Base-by-base conservation (phyloP, 2,113 vertebrate species). In the Neodontobutis hainanensis region DNA sequence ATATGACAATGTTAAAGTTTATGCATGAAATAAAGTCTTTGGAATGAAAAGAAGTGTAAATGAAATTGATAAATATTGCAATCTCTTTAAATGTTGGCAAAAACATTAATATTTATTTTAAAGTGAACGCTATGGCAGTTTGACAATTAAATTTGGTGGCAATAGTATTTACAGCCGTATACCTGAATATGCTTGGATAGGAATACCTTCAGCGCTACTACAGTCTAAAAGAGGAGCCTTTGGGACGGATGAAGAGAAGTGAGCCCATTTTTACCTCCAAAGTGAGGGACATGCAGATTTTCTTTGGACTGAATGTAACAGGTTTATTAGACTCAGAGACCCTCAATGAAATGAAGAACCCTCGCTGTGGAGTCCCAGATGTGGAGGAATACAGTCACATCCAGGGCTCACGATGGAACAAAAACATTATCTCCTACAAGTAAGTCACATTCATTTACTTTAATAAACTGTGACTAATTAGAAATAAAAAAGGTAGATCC, bases 211-310 rank as follows among this genome's bases (percentile, higher is more conserved):
- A 86, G 69, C 80, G 48, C 8, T 92, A 84, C 75, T 94, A 92
- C 74, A 72, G 83, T 52, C 85, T 90, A 42, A 53, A 84, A 66
- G 72, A 50, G 11, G 88, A 88, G 59, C 69, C 81, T 0, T 4
- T 56, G 5, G 79, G 74, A n/a, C 88, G 86, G 34, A 67, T 51
- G 6, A 92, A 89, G 74, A 65, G 89, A 32, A 92, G 88, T 8
- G 58, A 60, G 11, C 63, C 80, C 1, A 76, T 78, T 5, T 90
- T 94, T 47, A 73, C 71, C 61, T 86, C 90, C 50, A 92, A 91
- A 62, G 63, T 94, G 58, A 91, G 82, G 59, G 90, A 91, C 69
- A 93, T 94, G 93, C 93, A 94, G 78, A 63, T 66, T 16, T 94
- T 93, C 76, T 92, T 93, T 47, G 79, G 89, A 16, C 89, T 93